These are phyloP conservation scores for Stegostoma tigrinum DNA, from an alignment of 2,113 vertebrate genomes.

Conservation along the genomic window DNA sequence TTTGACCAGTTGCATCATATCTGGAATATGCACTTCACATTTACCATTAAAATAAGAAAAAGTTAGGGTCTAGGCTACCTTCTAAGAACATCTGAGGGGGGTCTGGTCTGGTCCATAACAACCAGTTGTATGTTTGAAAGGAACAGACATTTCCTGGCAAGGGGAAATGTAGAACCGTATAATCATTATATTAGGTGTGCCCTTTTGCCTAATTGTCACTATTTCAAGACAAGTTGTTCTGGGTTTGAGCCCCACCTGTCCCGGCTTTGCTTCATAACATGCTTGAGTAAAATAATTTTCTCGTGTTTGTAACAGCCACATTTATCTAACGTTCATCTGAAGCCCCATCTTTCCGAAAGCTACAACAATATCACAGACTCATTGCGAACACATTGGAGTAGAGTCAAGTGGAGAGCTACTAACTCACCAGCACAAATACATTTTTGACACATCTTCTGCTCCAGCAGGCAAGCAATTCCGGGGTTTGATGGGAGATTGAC, in stretches of 20 bases:
- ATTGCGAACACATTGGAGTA: slow-evolving; percentile 26
- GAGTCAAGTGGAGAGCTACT: slow-evolving; percentile 34
- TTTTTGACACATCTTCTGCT: slow-evolving; percentile 20
- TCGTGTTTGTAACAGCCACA: not conserved
- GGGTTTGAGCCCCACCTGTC: no score
- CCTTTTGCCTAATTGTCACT: no score
- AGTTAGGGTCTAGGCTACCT: no score
- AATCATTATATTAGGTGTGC: not conserved
- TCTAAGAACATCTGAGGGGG: no score
- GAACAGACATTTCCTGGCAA: not conserved
- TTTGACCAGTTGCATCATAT: no score
- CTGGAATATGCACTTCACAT: no score
- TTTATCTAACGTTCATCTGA: not conserved
- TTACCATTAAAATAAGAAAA: no score
- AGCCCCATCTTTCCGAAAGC: not conserved
- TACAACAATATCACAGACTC: not conserved
- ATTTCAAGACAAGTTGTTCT: no score
- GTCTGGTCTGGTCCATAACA: no score
- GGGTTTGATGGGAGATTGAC: not conserved
- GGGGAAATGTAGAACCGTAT: not conserved
- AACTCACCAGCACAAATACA: slow-evolving; percentile 17
- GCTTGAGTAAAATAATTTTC: no score
- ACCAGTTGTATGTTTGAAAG: not conserved
- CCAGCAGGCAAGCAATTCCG: not conserved
- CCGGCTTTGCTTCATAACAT: no score